Conservation (phyloP, 1,140 invertebrate species). For the Trichonephila clavata region DNA sequence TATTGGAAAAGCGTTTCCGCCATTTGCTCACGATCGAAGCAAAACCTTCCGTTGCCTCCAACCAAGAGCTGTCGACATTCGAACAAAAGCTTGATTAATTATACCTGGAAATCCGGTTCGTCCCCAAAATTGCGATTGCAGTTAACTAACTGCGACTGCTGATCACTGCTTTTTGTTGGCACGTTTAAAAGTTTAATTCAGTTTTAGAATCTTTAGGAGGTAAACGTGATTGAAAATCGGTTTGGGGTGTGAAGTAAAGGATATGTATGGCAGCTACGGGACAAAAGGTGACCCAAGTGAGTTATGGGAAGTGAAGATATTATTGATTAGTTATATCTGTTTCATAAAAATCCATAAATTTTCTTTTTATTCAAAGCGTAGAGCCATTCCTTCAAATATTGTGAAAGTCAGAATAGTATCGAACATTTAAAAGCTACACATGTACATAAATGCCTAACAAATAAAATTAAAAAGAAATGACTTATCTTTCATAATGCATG, state of each 20-base stretch:
- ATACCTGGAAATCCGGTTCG: background rate
- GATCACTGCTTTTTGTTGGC: background rate
- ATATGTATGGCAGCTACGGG: background rate
- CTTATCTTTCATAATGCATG: too few relatives aligned
- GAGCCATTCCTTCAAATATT: too few relatives aligned
- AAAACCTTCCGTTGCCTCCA: slow-evolving; percentile 12
- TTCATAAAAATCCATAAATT: too few relatives aligned
- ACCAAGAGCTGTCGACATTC: background rate
- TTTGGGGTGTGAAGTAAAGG: background rate
- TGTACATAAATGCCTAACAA: too few relatives aligned
- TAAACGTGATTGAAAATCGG: background rate
- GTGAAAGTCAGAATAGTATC: too few relatives aligned
- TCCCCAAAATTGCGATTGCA: background rate
- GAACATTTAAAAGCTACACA: too few relatives aligned
- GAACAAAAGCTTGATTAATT: slow-evolving; percentile 50
- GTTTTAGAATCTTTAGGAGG: slow-evolving; percentile 3
- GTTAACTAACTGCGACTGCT: background rate
- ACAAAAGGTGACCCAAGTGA: background rate
- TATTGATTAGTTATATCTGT: background rate
- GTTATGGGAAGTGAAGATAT: background rate
- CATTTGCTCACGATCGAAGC: slow-evolving; percentile 16
- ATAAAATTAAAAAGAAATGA: too few relatives aligned
- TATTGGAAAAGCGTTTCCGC: slow-evolving; percentile 31
- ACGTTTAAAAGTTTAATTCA: slow-evolving; percentile 14
- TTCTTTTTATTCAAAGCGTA: too few relatives aligned